Percentiles rank a stretch among this genome's conserved stretches.
These are phyloP conservation scores for Leuciscus waleckii DNA, from an alignment of 2,797 vertebrate species.

Conservation along the genomic window DNA sequence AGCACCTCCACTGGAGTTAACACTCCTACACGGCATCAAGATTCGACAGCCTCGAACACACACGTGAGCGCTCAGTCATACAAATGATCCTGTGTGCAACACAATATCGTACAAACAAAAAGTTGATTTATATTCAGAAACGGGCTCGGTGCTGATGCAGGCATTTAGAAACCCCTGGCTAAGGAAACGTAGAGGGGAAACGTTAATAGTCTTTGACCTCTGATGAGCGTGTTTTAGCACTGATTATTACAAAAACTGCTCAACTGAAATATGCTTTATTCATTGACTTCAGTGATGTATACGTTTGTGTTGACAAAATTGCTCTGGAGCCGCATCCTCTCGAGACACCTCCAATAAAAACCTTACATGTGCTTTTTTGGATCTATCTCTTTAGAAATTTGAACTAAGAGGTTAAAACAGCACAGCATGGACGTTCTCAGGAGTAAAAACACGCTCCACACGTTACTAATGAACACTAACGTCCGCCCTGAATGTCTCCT, in stretches of 20 bases:
- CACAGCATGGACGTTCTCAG: slow-evolving; percentile 36
- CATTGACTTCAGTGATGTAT: slow-evolving; percentile 40
- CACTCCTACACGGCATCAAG: slow-evolving; percentile 57
- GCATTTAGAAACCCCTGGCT: slow-evolving; percentile 31
- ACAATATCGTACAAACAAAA: slow-evolving; percentile 45
- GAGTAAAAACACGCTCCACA: slow-evolving; percentile 45
- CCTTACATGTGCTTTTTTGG: slow-evolving; percentile 61
- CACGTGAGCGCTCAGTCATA: slow-evolving; percentile 45
- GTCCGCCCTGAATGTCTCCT: slow-evolving; percentile 27
- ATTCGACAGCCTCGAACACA: slow-evolving; percentile 55
- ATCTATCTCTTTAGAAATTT: slow-evolving; percentile 48
- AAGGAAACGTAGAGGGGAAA: background rate
- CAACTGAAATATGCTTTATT: slow-evolving; percentile 51
- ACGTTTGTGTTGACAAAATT: slow-evolving; percentile 52
- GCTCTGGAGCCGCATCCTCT: slow-evolving; percentile 46
- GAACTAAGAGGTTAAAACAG: slow-evolving; percentile 51
- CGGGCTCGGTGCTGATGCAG: slow-evolving; percentile 36
- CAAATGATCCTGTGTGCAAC: slow-evolving; percentile 41
- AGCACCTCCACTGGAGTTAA: slow-evolving; percentile 55
- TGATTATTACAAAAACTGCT: slow-evolving; percentile 43
- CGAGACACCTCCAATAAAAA: slow-evolving; percentile 57
- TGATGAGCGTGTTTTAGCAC: slow-evolving; percentile 32
- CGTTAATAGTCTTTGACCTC: slow-evolving; percentile 31
- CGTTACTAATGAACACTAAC: slow-evolving; percentile 48
- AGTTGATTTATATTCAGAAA: slow-evolving; percentile 49